Percentiles rank a stretch among this genome's conserved stretches.
Evolutionary conservation across 2,797 vertebrate species (phyloP).

Genomic region (Takifugu ocellatus): DNA sequence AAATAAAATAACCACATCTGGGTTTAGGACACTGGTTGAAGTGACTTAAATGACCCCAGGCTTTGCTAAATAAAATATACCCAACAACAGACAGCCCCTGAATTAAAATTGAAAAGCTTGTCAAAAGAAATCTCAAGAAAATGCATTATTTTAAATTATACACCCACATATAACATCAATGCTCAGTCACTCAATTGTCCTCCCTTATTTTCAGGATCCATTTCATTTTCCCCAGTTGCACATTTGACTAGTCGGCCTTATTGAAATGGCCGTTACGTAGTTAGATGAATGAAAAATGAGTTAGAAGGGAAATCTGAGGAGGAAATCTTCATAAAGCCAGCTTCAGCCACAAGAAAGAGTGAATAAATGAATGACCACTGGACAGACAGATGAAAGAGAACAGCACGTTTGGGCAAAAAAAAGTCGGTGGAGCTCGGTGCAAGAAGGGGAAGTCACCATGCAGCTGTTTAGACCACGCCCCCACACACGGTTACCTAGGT

Average conservation of each 20-base stretch:
- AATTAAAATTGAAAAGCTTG: no score
- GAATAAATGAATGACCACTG: constrained; percentile 32
- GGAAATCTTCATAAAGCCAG: constrained; percentile 42
- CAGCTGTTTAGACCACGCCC: constrained; percentile 58
- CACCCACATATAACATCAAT: no score
- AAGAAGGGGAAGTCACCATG: constrained; percentile 49
- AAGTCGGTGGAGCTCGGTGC: constrained; percentile 41
- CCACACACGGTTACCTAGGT: constrained; percentile 78
- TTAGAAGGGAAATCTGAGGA: constrained; percentile 22
- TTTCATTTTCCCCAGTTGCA: constrained; percentile 1
- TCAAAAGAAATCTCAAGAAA: no score
- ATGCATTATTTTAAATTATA: no score
- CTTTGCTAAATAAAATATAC: neutral
- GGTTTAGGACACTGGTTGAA: neutral
- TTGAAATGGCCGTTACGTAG: constrained; percentile 19
- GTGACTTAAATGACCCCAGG: neutral
- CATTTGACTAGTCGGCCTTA: constrained; percentile 9
- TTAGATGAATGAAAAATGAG: constrained; percentile 22
- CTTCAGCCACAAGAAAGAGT: constrained; percentile 43
- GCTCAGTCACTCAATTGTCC: neutral
- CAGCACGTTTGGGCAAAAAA: constrained; percentile 45
- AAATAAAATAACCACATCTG: no score
- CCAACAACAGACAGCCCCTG: neutral
- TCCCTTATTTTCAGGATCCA: neutral
- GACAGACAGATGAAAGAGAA: constrained; percentile 58